Base-by-base conservation (phyloP, 1,140 invertebrate genomes). In the Drosophila sproati region DNA sequence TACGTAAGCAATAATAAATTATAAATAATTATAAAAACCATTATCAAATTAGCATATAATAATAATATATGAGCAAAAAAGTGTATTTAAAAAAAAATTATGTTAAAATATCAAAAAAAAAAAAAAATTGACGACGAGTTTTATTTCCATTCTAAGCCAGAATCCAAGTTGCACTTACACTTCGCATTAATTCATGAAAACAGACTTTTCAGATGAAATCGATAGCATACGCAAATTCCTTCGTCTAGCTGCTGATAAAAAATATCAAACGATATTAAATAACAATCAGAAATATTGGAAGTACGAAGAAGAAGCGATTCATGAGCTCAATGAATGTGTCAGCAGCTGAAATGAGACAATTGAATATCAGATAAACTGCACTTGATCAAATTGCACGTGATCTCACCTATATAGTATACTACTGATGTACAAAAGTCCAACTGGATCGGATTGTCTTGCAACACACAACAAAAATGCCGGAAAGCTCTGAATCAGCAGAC, bases 1-100 rank as follows among this genome's bases (percentile, higher is more conserved):
- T 77, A 88, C 60, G 73, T 87, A 88, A 88, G 83, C 83, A 88
- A 88, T 88, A 88, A 88, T 88, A 88, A 88, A 88, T 87, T 86
- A 86, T 86, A 77, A 87, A 66, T 78, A 77, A 72, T 55, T 83
- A 71, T 82, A 80, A 52, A 72, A 75, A 73, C 54, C 62, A 77
- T 51, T 80, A 87, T 88, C 70, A 74, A 71, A 77, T 68, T 88
- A 82, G 80, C 66, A 31, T 82, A 76, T 55, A 68, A 20, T 37
- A 54, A 48, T 35, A 47, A 43, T 8, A 12, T 79, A 78, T 75
- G 71, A 75, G 50, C 56, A 76, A 77, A 68, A 77, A 73, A 64
- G 62, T 88, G 79, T 88, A 87, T 88, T 87, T 76, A 79, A 77
- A 74, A 73, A 82, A 75, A 82, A 82, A 87, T 80, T 83, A 88